phyloP scores from a whole-genome alignment of 2,888 invertebrate species.

The Rapana venosa region DNA sequence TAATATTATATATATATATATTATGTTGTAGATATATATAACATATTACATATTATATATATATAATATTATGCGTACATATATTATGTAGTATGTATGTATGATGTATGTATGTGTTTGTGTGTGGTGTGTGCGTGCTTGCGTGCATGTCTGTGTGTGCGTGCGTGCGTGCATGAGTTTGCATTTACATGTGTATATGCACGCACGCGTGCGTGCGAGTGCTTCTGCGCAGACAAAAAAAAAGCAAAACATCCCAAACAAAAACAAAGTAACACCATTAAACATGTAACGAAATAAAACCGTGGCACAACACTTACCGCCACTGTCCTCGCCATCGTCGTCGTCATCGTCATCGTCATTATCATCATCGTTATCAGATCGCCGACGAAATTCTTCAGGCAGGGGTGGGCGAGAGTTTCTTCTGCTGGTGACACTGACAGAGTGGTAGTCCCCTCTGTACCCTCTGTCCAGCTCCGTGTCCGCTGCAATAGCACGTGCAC shows the following conservation, averaged over 20 bases:
- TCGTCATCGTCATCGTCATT: not conserved
- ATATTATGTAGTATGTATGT: no score
- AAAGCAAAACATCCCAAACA: not conserved
- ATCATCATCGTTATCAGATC: not conserved
- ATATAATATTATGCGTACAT: no score
- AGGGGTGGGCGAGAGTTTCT: not conserved
- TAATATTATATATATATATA: no score
- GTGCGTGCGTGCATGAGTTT: no score
- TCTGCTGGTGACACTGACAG: not conserved
- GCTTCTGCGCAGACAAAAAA: not conserved
- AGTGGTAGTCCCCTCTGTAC: not conserved
- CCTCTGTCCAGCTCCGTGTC: slow-evolving; percentile 35
- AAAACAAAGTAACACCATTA: not conserved
- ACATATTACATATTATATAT: no score
- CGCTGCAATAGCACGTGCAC: not conserved
- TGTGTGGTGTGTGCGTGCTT: no score
- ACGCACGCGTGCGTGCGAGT: no score
- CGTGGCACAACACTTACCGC: not conserved
- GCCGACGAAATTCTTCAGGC: not conserved
- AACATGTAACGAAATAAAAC: not conserved
- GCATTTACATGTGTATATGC: no score
- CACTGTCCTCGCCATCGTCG: not conserved
- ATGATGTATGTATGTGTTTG: no score
- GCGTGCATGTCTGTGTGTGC: no score
- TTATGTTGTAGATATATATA: no score